Conservation (phyloP, 23 tunicate genomes). For the Clavelina lepadiformis region DNA sequence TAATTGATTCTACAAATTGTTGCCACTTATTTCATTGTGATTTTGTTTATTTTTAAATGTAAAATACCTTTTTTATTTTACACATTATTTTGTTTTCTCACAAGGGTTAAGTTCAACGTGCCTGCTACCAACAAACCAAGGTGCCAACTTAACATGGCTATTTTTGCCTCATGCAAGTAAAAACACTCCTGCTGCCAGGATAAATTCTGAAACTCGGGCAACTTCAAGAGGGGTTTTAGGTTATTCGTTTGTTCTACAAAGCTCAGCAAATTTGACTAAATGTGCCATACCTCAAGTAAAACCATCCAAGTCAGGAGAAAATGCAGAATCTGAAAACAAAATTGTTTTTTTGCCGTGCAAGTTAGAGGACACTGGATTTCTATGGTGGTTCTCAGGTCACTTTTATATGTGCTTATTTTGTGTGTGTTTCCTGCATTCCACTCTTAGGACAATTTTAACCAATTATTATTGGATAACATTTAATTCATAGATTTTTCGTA, state of each 20-base stretch:
- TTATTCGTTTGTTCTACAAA: conserved; percentile 35
- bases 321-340: conserved; percentile 1
- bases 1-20: too few relatives aligned
- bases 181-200: background rate
- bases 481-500: background rate
- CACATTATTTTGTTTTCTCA: too few relatives aligned
- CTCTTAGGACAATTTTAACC: too few relatives aligned
- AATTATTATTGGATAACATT: too few relatives aligned
- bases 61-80: too few relatives aligned
- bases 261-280: conserved; percentile 31
- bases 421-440: too few relatives aligned
- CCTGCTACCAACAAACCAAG: conserved; percentile 27
- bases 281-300: conserved; percentile 47
- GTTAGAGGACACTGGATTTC: conserved; percentile 20
- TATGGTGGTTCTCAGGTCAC: conserved; percentile 68
- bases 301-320: background rate
- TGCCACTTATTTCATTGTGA: too few relatives aligned
- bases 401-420: background rate
- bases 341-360: conserved; percentile 34
- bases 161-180: conserved; percentile 12
- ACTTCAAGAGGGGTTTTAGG: conserved; percentile 21
- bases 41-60: too few relatives aligned
- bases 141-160: conserved; percentile 14
- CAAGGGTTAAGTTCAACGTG: conserved; percentile 66
- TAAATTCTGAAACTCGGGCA: background rate